phyloP scores from a whole-genome alignment of 92 coral and sea anemone genomes.

The Siderastrea siderea region DNA sequence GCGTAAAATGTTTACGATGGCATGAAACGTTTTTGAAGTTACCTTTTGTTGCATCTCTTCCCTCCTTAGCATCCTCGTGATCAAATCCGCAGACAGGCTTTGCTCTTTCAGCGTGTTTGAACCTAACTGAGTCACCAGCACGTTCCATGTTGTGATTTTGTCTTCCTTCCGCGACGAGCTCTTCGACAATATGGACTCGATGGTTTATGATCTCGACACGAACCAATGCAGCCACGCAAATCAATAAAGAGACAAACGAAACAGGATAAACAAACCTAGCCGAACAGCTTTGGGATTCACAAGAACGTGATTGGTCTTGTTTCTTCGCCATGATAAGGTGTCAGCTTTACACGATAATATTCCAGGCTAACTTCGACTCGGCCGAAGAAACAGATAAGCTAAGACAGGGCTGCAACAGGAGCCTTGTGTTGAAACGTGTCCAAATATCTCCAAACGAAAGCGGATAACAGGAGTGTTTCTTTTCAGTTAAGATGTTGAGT shows the following conservation, averaged over 20 bases:
- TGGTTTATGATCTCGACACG: constrained; percentile 35
- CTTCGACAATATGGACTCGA: constrained; percentile 19
- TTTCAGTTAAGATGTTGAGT: too few species aligned
- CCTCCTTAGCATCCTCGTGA: neutral
- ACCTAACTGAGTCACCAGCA: neutral
- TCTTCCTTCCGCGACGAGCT: constrained; percentile 3
- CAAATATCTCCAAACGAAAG: too few species aligned
- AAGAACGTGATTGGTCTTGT: neutral
- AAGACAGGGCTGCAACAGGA: too few species aligned
- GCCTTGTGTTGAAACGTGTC: too few species aligned
- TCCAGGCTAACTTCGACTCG: too few species aligned
- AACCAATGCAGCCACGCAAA: constrained; percentile 29
- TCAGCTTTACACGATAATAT: too few species aligned
- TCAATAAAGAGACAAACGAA: constrained; percentile 20
- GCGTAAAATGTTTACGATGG: too few species aligned
- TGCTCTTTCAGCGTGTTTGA: neutral
- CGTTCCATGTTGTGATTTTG: neutral
- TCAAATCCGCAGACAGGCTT: neutral
- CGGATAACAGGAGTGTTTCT: too few species aligned
- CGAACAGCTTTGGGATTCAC: constrained; percentile 4
- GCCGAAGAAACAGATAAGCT: too few species aligned
- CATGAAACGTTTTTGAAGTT: neutral
- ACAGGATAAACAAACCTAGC: constrained; percentile 11
- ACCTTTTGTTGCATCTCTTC: neutral
- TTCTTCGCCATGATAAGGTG: constrained; percentile 13